These are phyloP conservation scores for Pollimyrus isidori DNA, from an alignment of 2,113 vertebrate species.

Conservation along the genomic window DNA sequence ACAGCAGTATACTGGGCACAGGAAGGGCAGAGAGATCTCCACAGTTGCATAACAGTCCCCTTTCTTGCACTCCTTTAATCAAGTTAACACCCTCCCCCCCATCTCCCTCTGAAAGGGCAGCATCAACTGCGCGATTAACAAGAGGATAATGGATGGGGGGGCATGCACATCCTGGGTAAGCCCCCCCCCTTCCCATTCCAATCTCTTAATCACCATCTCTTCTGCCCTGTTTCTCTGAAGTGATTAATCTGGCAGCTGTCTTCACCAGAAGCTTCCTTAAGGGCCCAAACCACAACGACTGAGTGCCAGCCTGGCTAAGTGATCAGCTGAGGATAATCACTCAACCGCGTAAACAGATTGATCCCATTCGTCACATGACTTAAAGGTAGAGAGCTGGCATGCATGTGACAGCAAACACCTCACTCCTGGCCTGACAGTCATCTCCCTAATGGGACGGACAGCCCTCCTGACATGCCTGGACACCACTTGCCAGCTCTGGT, in stretches of 20 bases:
- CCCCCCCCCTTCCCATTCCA: not conserved
- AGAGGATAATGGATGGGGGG: not conserved
- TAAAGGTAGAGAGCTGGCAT: not conserved
- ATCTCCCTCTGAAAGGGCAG: not conserved
- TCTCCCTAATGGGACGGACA: not conserved
- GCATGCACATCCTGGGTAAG: not conserved
- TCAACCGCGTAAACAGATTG: not conserved
- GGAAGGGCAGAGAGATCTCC: not conserved
- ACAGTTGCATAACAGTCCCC: slow-evolving; percentile 25
- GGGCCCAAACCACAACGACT: not conserved
- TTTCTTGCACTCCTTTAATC: slow-evolving; percentile 24
- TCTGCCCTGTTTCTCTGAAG: not conserved
- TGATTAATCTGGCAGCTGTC: not conserved
- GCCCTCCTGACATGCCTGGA: not conserved
- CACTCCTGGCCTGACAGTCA: not conserved
- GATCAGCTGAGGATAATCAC: not conserved
- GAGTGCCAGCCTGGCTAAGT: not conserved
- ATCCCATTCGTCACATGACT: not conserved
- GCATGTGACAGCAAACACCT: not conserved
- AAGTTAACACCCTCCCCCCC: slow-evolving; percentile 16
- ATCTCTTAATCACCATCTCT: not conserved
- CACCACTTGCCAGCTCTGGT: not conserved
- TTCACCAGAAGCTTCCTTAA: not conserved
- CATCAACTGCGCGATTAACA: slow-evolving; percentile 18
- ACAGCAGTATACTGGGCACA: not conserved